Evolutionary conservation across 2,113 vertebrate genomes (phyloP).

Genomic region (Melierax canorus): DNA sequence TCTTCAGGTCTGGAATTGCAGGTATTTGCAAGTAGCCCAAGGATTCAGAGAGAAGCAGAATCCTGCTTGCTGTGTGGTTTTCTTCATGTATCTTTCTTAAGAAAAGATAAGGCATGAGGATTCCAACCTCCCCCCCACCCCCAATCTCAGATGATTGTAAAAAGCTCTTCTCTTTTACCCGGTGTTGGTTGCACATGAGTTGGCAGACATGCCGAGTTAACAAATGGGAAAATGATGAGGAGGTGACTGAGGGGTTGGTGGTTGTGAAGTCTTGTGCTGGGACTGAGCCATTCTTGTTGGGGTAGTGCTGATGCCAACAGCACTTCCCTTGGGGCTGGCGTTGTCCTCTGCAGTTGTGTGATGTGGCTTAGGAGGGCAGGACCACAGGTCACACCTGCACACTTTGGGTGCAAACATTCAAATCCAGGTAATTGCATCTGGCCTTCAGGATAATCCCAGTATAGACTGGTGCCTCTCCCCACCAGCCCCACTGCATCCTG

Average conservation of each 20-base stretch:
- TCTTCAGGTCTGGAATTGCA: background rate
- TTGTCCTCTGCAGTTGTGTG: background rate
- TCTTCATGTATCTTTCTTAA: background rate
- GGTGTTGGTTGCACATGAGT: background rate
- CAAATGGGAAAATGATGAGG: background rate
- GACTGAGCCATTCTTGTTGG: background rate
- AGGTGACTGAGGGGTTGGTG: background rate
- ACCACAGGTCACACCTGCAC: accelerated
- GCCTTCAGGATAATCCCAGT: background rate
- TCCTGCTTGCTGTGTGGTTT: background rate
- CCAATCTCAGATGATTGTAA: background rate
- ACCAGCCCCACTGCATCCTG: background rate
- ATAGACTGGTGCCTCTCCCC: background rate
- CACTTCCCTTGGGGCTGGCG: background rate
- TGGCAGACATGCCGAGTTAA: background rate
- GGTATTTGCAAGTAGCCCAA: background rate
- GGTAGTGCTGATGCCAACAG: background rate
- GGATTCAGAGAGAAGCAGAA: background rate
- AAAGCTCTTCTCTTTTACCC: background rate
- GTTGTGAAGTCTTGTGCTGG: background rate
- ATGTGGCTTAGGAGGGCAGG: background rate
- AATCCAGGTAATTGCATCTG: background rate
- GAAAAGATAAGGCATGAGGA: background rate
- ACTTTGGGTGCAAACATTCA: background rate
- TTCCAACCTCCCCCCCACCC: too few relatives aligned